Conservation (phyloP, 2,113 vertebrate species). For the Brachionichthys hirsutus region DNA sequence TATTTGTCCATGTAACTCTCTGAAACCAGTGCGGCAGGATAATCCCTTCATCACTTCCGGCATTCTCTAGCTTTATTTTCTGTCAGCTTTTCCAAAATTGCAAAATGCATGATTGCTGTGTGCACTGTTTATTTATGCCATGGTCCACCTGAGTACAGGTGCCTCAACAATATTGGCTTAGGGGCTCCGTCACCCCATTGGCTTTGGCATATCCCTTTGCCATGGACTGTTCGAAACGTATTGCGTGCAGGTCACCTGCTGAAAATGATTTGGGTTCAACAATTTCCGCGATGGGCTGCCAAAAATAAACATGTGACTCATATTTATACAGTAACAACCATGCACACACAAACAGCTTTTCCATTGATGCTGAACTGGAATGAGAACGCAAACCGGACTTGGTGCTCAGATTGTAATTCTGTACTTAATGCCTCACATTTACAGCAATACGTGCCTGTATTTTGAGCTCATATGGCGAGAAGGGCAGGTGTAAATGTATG, state of each 20-base stretch:
- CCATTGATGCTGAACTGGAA: background rate
- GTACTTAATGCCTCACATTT: no score
- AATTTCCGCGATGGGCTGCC: conserved; percentile 1
- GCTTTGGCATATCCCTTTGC: no score
- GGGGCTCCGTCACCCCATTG: conserved; percentile 5
- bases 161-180: background rate
- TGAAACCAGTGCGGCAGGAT: background rate
- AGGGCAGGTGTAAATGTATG: no score
- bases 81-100: background rate
- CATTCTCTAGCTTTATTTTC: background rate
- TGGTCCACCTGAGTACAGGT: conserved; percentile 2
- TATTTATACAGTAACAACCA: background rate
- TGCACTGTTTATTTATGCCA: background rate
- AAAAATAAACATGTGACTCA: conserved; percentile 6
- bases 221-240: background rate
- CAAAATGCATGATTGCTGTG: background rate
- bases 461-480: no score
- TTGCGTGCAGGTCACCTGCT: conserved; percentile 46
- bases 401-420: no score
- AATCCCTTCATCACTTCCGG: background rate
- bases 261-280: conserved; percentile 31
- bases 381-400: background rate
- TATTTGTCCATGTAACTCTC: no score
- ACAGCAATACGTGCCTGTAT: no score
- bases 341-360: conserved; percentile 2